A percentile compares a stretch with the other conserved stretches of the same genome.
Evolutionary conservation across 2,797 vertebrate genomes (phyloP).

Genomic region (Anniella stebbinsi): DNA sequence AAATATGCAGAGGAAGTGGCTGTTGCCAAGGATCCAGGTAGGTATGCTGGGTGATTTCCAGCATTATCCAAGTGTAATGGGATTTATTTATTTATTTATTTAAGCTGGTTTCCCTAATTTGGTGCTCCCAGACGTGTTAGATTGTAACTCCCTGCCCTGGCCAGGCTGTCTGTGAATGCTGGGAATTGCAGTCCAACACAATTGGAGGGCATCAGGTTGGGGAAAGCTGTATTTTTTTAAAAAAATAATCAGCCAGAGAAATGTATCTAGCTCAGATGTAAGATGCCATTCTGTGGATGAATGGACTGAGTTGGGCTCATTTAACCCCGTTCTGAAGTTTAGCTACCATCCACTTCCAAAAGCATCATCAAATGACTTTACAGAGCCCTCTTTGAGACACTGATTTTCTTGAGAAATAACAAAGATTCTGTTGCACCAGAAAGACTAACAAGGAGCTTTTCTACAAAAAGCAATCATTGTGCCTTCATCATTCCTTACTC

Average conservation of each 20-base stretch:
- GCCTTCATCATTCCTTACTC: too few species aligned
- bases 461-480: too few species aligned
- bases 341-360: background rate
- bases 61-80: background rate
- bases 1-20: slow-evolving; percentile 17
- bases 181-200: too few species aligned
- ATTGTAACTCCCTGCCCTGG: too few species aligned
- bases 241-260: background rate
- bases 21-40: slow-evolving; percentile 10
- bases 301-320: background rate
- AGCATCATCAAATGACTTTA: background rate
- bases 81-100: background rate
- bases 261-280: background rate
- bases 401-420: background rate
- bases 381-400: background rate
- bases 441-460: too few species aligned
- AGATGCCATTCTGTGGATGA: background rate
- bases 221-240: too few species aligned
- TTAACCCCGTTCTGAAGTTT: background rate
- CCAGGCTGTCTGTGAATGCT: too few species aligned
- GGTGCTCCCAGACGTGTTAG: too few species aligned
- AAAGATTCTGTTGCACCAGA: too few species aligned
- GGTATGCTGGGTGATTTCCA: background rate
- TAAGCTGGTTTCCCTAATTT: background rate
- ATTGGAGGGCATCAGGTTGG: too few species aligned